Evolutionary conservation across 2,888 invertebrate species (phyloP).

Genomic region (Ischnura elegans): DNA sequence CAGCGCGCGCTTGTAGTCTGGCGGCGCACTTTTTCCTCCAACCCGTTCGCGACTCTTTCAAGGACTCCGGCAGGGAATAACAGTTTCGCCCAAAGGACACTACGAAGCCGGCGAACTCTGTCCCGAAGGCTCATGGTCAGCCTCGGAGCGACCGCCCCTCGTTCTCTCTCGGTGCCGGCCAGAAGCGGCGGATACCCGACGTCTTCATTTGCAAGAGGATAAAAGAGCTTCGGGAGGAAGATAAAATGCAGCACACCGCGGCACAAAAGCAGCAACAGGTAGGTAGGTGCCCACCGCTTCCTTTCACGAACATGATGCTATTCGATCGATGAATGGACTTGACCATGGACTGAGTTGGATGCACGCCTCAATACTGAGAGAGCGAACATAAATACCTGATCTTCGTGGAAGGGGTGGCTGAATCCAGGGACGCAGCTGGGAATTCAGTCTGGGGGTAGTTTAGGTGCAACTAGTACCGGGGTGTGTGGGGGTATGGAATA

Average conservation of each 20-base stretch:
- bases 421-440: no score
- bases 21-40: conserved; percentile 44
- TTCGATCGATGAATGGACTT: background rate
- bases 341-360: background rate
- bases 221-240: background rate
- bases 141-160: background rate
- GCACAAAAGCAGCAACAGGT: background rate
- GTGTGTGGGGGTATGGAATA: no score
- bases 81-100: conserved; percentile 30
- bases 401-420: no score
- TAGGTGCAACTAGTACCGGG: no score
- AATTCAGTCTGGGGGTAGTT: no score
- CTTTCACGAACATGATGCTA: background rate
- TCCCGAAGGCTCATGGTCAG: conserved; percentile 24
- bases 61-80: conserved; percentile 36
- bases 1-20: conserved; percentile 27
- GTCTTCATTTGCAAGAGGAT: conserved; percentile 6
- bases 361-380: background rate
- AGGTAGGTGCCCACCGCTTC: background rate
- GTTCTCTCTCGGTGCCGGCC: background rate
- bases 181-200: background rate
- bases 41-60: conserved; percentile 56
- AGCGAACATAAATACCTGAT: no score
- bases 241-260: background rate
- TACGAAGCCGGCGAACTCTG: background rate